Base-by-base conservation (phyloP, 1,140 invertebrate species). In the Sycophaga agraensis region DNA sequence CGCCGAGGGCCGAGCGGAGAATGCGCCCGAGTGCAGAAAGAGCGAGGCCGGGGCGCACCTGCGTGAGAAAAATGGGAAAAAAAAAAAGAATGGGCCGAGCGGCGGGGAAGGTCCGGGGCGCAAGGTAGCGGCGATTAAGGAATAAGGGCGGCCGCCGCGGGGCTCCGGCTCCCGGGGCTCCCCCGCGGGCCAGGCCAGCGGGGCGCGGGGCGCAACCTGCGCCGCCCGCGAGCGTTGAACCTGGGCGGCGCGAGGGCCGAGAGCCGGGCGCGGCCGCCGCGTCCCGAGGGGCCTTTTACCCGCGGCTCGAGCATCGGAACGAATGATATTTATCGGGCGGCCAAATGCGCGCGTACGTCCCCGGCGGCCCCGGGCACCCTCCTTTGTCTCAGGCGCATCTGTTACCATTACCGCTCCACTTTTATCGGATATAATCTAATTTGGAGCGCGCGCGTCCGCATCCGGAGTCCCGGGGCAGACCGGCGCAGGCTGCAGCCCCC, bases 161-260 rank as follows among this genome's bases (percentile, higher is more conserved):
- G n/a, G n/a, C n/a, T n/a, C n/a, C n/a, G n/a, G n/a, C n/a, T n/a
- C n/a, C n/a, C n/a, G n/a, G n/a, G n/a, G n/a, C n/a, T n/a, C n/a
- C 19, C 31, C 11, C 34, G 12, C 16, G 5, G 49, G 14, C 31
- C 17, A n/a, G 21, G 12, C 21, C 26, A n/a, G 26, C 5, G 21
- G 8, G 24, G 24, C 9, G n/a, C 69, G 63, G 64, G 69, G 65
- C 69, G n/a, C n/a, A 67, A 76, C 69, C 31, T 35, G 72, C 72
- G 70, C 43, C 60, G 60, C 69, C 71, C 71, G 65, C 69, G 67
- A 61, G 55, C 70, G n/a, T n/a, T n/a, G n/a, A 67, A 76, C 69
- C 31, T 35, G 72, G 71, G 70, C 43, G 62, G 60, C 69, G 71
- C 71, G 65, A 68, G 67, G 61, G 55, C 70, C 66, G 58, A n/a